Evolutionary conservation across 2,113 vertebrate genomes (phyloP).

Genomic region (Pholis gunnellus): DNA sequence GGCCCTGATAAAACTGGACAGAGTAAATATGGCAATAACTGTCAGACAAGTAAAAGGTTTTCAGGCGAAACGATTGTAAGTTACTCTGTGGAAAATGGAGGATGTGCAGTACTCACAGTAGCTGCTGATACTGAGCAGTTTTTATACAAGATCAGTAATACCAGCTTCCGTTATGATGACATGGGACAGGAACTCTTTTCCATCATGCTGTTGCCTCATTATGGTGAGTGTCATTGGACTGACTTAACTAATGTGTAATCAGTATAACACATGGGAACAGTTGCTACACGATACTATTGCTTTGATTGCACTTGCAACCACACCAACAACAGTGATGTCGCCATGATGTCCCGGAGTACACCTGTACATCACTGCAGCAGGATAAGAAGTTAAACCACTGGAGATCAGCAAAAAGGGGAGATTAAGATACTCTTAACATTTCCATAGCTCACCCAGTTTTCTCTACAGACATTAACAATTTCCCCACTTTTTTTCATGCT

Average conservation of each 20-base stretch:
- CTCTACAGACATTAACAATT: neutral
- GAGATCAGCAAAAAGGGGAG: neutral
- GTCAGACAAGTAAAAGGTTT: neutral
- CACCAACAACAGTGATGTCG: neutral
- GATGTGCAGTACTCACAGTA: neutral
- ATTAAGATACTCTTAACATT: neutral
- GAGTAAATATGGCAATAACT: neutral
- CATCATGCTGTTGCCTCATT: neutral
- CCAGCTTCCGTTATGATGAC: neutral
- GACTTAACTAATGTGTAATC: neutral
- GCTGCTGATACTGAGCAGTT: neutral
- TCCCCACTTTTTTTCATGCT: neutral
- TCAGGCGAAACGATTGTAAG: neutral
- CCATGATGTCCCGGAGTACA: neutral
- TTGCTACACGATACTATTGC: neutral
- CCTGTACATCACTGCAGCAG: neutral
- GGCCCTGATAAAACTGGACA: neutral
- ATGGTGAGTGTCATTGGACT: neutral
- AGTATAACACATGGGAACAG: neutral
- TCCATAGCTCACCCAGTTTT: neutral
- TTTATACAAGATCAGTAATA: neutral
- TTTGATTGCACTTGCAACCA: neutral
- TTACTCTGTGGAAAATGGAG: neutral
- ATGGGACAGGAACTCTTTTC: neutral
- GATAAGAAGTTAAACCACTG: neutral